Base-by-base conservation (phyloP, 2,888 invertebrate genomes). In the Hemicrepidius hirtus region DNA sequence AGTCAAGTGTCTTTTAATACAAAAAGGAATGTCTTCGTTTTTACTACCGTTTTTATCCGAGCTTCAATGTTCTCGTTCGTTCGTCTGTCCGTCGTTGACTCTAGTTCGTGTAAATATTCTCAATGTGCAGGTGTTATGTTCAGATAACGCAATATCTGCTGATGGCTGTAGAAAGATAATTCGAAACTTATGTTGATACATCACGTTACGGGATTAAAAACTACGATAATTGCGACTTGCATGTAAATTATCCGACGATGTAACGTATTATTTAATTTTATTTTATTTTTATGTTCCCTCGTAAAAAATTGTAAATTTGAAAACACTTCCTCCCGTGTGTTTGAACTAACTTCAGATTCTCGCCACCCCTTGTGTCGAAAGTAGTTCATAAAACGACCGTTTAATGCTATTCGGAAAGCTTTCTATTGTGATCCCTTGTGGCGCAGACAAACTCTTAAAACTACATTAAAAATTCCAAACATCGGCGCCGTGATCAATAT, bases 381-480 rank as follows among this genome's bases (percentile, higher is more conserved):
- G 62, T 44, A 20, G 44, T 62, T 28, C 62, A 62, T 44, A 62
- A 62, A 62, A 20, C 44, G 62, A 62, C 18, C 62, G 62, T 62
- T 62, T 62, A 62, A 62, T 62, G 37, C 24, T 28, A 44, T 62
- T 62, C 44, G 21, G 21, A 20, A 59, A 59, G 40, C 59, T 40
- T 35, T 21, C 59, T 40, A 53, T 53, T 53, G 53, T 53, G 53
- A 53, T 53, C 53, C 53, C 53, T 53, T 53, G 57, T 57, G 41
- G 57, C 41, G 53, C 50, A 57, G 49, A 37, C 62, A 60, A 73
- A 69, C 74, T 75, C 75, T 75, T 74, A 75, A 75, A 72, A 78
- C 71, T 75, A 64, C 77, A 77, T 78, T 78, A 78, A 78, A 77
- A 77, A 77, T 78, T 77, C 77, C 75, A 74, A 78, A 78, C 76